These are phyloP conservation scores for Noctua fimbriata DNA, from an alignment of 2,888 invertebrate species.

Conservation along the genomic window DNA sequence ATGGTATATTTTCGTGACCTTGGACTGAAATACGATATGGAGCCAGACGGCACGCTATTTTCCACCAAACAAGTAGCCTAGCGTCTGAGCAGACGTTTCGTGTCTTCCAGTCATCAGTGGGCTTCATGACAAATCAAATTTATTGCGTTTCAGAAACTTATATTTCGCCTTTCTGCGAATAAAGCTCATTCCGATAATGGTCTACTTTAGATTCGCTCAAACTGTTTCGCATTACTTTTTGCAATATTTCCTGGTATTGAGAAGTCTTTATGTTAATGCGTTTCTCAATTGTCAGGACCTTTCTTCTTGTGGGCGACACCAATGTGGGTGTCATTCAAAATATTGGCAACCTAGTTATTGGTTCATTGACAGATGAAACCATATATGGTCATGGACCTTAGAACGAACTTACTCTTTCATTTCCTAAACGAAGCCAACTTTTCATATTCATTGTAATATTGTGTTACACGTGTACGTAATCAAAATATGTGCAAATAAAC, in stretches of 20 bases:
- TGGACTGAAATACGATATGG: conserved; percentile 66
- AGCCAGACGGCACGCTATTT: conserved; percentile 60
- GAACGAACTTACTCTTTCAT: not conserved
- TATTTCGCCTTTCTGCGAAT: conserved; percentile 48
- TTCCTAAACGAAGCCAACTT: not conserved
- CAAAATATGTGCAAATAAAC: conserved; percentile 1
- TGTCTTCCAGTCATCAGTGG: conserved; percentile 74
- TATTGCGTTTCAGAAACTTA: conserved; percentile 60
- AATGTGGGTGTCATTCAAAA: conserved; percentile 53
- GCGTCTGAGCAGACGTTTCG: conserved; percentile 71
- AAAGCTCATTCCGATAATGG: conserved; percentile 45
- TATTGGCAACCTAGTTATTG: conserved; percentile 75
- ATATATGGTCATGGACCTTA: not conserved
- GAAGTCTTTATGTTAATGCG: conserved; percentile 37
- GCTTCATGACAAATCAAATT: conserved; percentile 71
- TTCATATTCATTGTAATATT: not conserved
- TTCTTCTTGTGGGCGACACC: conserved; percentile 41
- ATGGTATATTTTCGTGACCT: conserved; percentile 64
- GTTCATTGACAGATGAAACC: conserved; percentile 79
- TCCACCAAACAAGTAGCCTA: conserved; percentile 64
- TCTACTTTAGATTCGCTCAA: conserved; percentile 33
- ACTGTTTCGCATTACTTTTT: conserved; percentile 29
- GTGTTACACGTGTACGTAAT: not conserved
- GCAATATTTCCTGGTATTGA: conserved; percentile 32
- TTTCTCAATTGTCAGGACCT: conserved; percentile 35